A percentile compares a stretch with the other conserved stretches of the same genome.
These are phyloP conservation scores for Acanthopagrus latus DNA, from an alignment of 2,797 vertebrate genomes.

Conservation along the genomic window DNA sequence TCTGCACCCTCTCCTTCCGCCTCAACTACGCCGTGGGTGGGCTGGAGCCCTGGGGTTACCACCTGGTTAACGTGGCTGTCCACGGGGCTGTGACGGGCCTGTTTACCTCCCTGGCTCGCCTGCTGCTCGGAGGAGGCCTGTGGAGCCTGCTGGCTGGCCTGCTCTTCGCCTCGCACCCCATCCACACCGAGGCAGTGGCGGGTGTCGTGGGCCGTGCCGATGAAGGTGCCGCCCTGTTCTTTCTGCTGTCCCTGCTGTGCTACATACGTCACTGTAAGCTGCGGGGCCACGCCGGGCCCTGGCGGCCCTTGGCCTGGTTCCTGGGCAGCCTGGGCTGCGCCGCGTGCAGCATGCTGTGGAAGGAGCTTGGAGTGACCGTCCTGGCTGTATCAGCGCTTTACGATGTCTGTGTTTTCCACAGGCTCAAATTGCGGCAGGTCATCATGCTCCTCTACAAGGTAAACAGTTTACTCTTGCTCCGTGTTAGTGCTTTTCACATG, in stretches of 20 bases:
- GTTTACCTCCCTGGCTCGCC: slow-evolving; percentile 92
- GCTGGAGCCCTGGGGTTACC: slow-evolving; percentile 97
- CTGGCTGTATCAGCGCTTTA: slow-evolving; percentile 93
- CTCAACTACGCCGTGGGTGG: slow-evolving; percentile 93
- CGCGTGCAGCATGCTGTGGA: slow-evolving; percentile 98
- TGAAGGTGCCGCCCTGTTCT: slow-evolving; percentile 95
- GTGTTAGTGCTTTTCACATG: slow-evolving; percentile 19
- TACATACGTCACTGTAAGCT: slow-evolving; percentile 92
- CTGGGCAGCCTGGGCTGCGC: slow-evolving; percentile 90
- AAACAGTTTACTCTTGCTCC: slow-evolving; percentile 66
- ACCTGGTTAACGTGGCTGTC: slow-evolving; percentile 92
- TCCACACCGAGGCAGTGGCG: slow-evolving; percentile 97
- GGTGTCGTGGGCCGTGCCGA: slow-evolving; percentile 97
- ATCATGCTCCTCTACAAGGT: slow-evolving; percentile 91
- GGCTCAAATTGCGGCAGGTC: slow-evolving; percentile 91
- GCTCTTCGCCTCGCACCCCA: slow-evolving; percentile 95
- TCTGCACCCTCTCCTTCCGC: slow-evolving; percentile 98
- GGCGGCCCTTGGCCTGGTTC: slow-evolving; percentile 87
- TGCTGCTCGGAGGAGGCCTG: slow-evolving; percentile 91
- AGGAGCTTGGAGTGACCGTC: slow-evolving; percentile 98
- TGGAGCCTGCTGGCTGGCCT: slow-evolving; percentile 96
- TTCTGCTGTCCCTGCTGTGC: slow-evolving; percentile 94
- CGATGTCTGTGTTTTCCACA: slow-evolving; percentile 94
- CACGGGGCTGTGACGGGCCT: slow-evolving; percentile 93
- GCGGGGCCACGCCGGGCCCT: slow-evolving; percentile 76